Percentiles rank a stretch among this genome's conserved stretches.
phyloP scores from a whole-genome alignment of 2,113 vertebrate genomes.

The Sprattus sprattus region DNA sequence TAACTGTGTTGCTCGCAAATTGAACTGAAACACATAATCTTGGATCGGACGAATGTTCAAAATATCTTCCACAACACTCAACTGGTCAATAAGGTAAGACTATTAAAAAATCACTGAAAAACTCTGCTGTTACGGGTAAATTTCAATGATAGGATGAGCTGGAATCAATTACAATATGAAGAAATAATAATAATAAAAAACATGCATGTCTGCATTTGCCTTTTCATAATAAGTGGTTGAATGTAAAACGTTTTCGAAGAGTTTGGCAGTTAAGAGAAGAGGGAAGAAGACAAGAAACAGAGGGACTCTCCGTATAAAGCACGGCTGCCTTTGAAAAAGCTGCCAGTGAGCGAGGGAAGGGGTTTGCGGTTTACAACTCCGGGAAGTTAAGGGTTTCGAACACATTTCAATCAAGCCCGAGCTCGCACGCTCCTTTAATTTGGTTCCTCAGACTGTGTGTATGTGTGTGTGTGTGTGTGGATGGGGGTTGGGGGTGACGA shows the following conservation, averaged over 20 bases:
- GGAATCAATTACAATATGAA: not conserved
- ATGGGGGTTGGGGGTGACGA: not conserved
- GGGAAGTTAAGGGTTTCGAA: constrained; percentile 67
- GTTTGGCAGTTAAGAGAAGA: not conserved
- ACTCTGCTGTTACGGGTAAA: not conserved
- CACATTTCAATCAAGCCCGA: constrained; percentile 63
- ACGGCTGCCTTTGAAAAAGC: constrained; percentile 60
- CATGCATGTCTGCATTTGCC: not conserved
- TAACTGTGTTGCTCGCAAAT: not conserved
- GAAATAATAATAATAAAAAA: not conserved
- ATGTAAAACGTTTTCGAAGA: not conserved
- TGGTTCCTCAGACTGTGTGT: constrained; percentile 38
- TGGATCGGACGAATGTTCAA: not conserved
- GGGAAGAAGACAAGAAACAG: constrained; percentile 35
- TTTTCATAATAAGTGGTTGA: not conserved
- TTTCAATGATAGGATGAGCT: not conserved
- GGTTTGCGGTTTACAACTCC: constrained; percentile 67
- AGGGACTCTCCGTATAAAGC: constrained; percentile 55
- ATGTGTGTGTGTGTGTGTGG: constrained; percentile 19
- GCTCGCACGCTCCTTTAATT: constrained; percentile 55
- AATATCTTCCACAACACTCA: not conserved
- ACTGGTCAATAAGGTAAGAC: not conserved
- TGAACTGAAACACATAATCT: constrained; percentile 15
- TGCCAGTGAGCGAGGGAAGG: constrained; percentile 57
- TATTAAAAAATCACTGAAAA: not conserved